These are phyloP conservation scores for Oryctolagus cuniculus DNA, from an alignment of 2,113 vertebrate species.

Conservation along the genomic window DNA sequence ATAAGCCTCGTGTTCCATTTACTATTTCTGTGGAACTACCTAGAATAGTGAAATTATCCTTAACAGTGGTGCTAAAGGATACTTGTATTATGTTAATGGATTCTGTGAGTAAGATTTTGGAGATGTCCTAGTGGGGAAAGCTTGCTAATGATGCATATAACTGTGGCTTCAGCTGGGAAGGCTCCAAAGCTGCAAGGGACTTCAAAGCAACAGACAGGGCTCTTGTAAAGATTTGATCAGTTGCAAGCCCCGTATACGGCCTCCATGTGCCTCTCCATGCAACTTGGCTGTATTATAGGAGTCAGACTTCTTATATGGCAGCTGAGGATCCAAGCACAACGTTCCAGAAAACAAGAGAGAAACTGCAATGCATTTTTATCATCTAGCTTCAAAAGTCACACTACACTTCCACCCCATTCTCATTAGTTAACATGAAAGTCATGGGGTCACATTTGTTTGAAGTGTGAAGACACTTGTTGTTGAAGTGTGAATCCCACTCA, in stretches of 20 bases:
- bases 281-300: background rate
- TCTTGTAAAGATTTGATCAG: background rate
- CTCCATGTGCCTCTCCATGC: background rate
- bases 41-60: too few species aligned
- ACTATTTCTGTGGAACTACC: background rate
- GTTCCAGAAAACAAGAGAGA: background rate
- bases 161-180: background rate
- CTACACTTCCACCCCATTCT: background rate
- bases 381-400: background rate
- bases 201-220: rapidly evolving
- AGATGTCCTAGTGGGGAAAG: background rate
- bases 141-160: background rate
- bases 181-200: background rate
- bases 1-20: background rate
- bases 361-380: background rate
- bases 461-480: background rate
- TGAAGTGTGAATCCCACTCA: background rate
- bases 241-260: background rate
- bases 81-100: background rate
- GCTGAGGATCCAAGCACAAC: background rate
- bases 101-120: background rate
- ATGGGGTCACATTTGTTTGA: background rate
- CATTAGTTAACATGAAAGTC: background rate
- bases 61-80: background rate
- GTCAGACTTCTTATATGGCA: background rate